A percentile compares a stretch with the other conserved stretches of the same genome.
Conservation (phyloP, 2,113 vertebrate genomes). For the Passer montanus region DNA sequence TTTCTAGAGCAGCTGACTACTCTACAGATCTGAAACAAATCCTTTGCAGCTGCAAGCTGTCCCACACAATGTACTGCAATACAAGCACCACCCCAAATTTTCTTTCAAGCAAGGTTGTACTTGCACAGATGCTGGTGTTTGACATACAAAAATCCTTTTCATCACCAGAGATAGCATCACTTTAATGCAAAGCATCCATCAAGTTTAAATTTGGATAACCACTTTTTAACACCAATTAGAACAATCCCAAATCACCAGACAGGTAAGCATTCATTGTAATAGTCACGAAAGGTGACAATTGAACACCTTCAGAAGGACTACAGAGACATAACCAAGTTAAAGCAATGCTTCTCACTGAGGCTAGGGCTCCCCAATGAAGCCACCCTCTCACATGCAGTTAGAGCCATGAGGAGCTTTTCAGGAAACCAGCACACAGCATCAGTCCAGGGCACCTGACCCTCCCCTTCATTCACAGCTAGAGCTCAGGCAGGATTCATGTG, state of each 20-base stretch:
- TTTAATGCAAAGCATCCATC: not conserved
- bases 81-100: not conserved
- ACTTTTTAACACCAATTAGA: not conserved
- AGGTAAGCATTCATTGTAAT: not conserved
- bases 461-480: accelerated
- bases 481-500: not conserved
- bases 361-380: not conserved
- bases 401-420: not conserved
- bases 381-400: not conserved
- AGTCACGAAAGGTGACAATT: accelerated
- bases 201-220: not conserved
- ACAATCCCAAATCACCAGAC: not conserved
- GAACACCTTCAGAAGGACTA: not conserved
- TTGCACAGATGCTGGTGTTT: not conserved
- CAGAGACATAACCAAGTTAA: not conserved
- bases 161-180: not conserved
- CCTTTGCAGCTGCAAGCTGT: not conserved
- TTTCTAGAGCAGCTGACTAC: not conserved
- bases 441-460: not conserved
- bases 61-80: not conserved
- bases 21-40: not conserved
- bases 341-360: not conserved
- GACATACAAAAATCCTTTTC: not conserved
- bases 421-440: not conserved
- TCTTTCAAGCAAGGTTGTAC: not conserved